A percentile compares a stretch with the other conserved stretches of the same genome.
phyloP scores from a whole-genome alignment of 2,797 vertebrate genomes.

The Centroberyx gerrardi region DNA sequence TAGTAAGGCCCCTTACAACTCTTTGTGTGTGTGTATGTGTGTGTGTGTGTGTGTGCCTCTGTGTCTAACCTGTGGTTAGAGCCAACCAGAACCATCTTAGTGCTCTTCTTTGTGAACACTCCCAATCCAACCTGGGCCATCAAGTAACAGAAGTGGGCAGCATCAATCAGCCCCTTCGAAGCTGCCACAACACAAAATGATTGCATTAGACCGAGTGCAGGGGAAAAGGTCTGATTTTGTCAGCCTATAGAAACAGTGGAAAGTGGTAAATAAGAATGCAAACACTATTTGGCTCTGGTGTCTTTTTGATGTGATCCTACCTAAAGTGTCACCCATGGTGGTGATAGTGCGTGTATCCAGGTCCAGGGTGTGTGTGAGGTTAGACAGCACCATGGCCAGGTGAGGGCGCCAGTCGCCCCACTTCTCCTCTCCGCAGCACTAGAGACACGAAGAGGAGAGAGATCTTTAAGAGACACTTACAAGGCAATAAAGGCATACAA shows the following conservation, averaged over 20 bases:
- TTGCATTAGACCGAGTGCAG: neutral
- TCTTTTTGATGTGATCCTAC: constrained; percentile 77
- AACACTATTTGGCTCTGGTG: neutral
- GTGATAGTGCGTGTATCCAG: constrained; percentile 94
- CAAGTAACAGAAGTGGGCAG: constrained; percentile 97
- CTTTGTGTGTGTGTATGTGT: neutral
- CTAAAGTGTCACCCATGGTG: constrained; percentile 98
- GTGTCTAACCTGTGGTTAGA: constrained; percentile 93
- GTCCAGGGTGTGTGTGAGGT: constrained; percentile 92
- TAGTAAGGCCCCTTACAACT: neutral
- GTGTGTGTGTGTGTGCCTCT: neutral
- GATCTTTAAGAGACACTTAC: neutral
- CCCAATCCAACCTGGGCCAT: constrained; percentile 97
- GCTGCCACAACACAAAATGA: constrained; percentile 79
- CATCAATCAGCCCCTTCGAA: constrained; percentile 94
- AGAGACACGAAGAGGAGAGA: neutral
- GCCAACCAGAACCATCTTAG: constrained; percentile 95
- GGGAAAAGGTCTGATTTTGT: neutral
- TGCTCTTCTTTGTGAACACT: constrained; percentile 94
- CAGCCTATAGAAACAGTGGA: no score
- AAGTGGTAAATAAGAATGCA: neutral
- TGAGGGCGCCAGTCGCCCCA: constrained; percentile 99
- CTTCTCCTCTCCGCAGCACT: constrained; percentile 98
- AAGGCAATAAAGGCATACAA: neutral
- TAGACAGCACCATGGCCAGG: constrained; percentile 97